Conservation (phyloP, 2,888 invertebrate genomes). For the Acheta domesticus region DNA sequence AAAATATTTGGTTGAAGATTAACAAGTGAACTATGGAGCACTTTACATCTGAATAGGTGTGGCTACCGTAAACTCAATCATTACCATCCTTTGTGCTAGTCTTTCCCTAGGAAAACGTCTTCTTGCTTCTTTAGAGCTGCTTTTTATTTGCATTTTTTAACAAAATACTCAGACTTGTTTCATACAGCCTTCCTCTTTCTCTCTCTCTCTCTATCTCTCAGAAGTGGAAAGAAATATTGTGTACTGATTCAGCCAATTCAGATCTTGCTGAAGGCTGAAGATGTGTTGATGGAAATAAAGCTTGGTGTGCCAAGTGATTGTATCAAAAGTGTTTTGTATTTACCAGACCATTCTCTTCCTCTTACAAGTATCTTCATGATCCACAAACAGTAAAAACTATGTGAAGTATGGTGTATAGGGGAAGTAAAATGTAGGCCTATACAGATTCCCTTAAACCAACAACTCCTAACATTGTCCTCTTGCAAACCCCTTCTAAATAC, state of each 20-base stretch:
- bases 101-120: not conserved
- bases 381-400: no score
- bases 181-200: not conserved
- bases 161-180: conserved; percentile 4
- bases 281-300: conserved; percentile 18
- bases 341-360: no score
- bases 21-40: no score
- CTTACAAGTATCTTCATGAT: no score
- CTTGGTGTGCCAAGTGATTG: conserved; percentile 18
- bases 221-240: not conserved
- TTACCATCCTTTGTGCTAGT: conserved; percentile 8
- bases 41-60: no score
- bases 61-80: not conserved
- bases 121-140: conserved; percentile 3
- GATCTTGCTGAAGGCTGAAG: conserved; percentile 3
- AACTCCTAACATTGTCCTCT: no score
- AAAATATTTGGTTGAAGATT: no score
- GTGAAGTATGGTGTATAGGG: no score
- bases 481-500: no score
- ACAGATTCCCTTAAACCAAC: no score
- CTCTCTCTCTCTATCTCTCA: not conserved
- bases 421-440: no score
- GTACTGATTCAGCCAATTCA: not conserved
- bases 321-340: not conserved
- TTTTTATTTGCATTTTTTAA: not conserved